These are phyloP conservation scores for Orycteropus afer DNA, from an alignment of 2,113 vertebrate genomes.

Conservation along the genomic window DNA sequence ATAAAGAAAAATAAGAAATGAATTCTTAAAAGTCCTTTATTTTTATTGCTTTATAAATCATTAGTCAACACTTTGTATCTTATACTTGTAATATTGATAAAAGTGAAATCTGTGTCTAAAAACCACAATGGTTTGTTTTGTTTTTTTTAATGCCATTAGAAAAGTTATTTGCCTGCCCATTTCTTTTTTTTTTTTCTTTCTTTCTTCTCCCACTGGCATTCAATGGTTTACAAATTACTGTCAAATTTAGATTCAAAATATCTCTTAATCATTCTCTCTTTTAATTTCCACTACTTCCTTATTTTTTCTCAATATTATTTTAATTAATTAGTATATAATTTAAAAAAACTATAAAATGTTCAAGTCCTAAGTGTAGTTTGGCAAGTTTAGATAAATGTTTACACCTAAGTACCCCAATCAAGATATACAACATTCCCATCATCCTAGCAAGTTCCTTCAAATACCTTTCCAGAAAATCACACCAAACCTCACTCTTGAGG, in stretches of 20 bases:
- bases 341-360: neutral
- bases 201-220: neutral
- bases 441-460: too few species aligned
- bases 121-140: neutral
- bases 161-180: conserved; percentile 2
- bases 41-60: neutral
- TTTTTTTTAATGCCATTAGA: neutral
- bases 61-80: neutral
- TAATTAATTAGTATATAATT: neutral
- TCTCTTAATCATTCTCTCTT: neutral
- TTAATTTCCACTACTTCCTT: neutral
- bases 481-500: neutral
- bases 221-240: neutral
- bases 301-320: neutral
- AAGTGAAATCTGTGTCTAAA: conserved; percentile 3
- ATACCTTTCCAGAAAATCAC: neutral
- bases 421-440: neutral
- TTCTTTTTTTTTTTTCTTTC: neutral
- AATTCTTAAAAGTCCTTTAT: neutral
- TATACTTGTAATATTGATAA: neutral
- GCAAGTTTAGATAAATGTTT: neutral
- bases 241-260: conserved; percentile 29
- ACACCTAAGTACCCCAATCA: neutral
- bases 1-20: neutral
- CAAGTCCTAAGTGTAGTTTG: neutral